Evolutionary conservation across 2,113 vertebrate species (phyloP).

Genomic region (Hemiscyllium ocellatum): DNA sequence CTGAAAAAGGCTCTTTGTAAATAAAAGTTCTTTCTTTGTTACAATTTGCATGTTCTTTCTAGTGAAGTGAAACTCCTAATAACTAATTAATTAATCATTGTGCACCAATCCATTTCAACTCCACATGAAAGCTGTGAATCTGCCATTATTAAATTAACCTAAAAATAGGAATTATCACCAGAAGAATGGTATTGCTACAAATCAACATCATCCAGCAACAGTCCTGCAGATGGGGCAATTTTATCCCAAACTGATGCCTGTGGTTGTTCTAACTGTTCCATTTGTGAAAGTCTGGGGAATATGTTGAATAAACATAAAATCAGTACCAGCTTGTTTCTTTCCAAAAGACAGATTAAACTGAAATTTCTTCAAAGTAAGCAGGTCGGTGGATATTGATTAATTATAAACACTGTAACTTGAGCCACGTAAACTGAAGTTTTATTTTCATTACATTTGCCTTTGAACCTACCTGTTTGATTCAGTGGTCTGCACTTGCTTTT

Average conservation of each 20-base stretch:
- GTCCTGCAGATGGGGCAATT: background rate
- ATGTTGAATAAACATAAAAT: background rate
- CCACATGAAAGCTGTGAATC: background rate
- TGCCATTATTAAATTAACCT: slow-evolving; percentile 11
- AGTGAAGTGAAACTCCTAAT: background rate
- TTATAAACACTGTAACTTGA: slow-evolving; percentile 14
- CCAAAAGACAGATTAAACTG: background rate
- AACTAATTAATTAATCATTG: background rate
- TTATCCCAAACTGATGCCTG: background rate
- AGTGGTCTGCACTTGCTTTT: background rate
- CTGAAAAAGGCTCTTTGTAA: background rate
- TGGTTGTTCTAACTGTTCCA: background rate
- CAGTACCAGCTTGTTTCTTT: background rate
- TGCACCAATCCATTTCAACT: background rate
- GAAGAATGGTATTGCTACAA: background rate
- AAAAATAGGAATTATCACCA: background rate
- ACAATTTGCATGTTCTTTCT: background rate
- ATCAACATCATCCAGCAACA: background rate
- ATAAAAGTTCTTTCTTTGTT: background rate
- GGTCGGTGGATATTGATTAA: background rate
- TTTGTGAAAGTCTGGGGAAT: background rate
- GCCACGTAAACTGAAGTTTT: background rate
- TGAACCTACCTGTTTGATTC: background rate
- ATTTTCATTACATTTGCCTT: background rate
- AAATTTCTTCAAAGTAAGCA: background rate